Evolutionary conservation across 2,888 invertebrate species (phyloP), one percentile per base, ranked within the genome.

Genomic region (Stenurella melanura): DNA sequence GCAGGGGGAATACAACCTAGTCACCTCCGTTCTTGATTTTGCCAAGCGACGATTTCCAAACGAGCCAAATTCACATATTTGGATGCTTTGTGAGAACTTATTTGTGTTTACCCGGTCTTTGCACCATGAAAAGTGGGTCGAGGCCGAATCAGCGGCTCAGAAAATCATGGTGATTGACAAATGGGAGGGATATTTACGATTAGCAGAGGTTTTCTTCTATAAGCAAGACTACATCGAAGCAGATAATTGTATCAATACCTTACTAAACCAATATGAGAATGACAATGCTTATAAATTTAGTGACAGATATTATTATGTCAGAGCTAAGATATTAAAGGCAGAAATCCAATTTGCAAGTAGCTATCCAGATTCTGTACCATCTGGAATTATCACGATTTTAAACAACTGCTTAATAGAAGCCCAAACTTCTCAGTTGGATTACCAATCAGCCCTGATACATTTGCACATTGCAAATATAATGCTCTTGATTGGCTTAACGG

Each of bases 381-480:
- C 75, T 89, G 85, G 84, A n/a, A 91, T 89, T 87, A 92, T 92
- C 75, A 93, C 91, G 86, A 90, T 91, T 82, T 90, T 94, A 66
- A 93, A 94, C 84, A 92, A 93, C 81, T 96, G 96, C 4, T 90
- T 96, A n/a, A 93, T 94, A 18, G 90, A 95, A 76, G 94, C 96
- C 0, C 92, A 92, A 79, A 92, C 93, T 57, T 94, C 95, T 83
- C 94, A 96, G 87, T 91, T 97, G 84, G 94, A 95, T 81, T 95
- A 95, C 86, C 92, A 95, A 80, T 92, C 93, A 63, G 94, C 95
- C 0, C 88, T 95, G 34, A 93, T 94, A 4, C 94, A 95, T 84
- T 92, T 96, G 90, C 94, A 96, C 85, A 92, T 96, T 67, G 96
- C 96, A 0, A 94, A 95, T 87, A 92, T 95, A 12, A 91, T 96